Conservation (phyloP, 2,888 invertebrate genomes). For the Eilema depressum region DNA sequence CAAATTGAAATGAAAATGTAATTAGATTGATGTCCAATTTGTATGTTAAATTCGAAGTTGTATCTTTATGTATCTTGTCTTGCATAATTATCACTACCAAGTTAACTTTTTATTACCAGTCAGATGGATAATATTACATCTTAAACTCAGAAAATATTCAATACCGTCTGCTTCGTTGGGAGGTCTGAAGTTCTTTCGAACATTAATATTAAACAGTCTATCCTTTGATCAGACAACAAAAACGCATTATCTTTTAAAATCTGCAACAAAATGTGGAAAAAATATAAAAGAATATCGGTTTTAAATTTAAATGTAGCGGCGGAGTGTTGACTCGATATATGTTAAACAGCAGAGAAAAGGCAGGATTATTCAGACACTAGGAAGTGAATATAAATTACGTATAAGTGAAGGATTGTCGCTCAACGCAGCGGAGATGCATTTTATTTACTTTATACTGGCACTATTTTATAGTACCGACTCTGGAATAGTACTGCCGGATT, state of each 20-base stretch:
- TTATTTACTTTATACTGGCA: constrained; percentile 55
- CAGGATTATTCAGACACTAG: constrained; percentile 66
- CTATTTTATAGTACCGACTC: constrained; percentile 44
- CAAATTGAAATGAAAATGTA: constrained; percentile 29
- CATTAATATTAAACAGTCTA: constrained; percentile 21
- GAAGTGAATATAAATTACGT: constrained; percentile 81
- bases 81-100: constrained; percentile 1
- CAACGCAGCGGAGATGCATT: constrained; percentile 56
- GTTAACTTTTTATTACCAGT: neutral
- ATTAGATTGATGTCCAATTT: constrained; percentile 2
- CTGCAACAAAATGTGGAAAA: constrained; percentile 38
- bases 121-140: neutral
- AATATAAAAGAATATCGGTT: constrained; percentile 54
- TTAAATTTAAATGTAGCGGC: constrained; percentile 65
- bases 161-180: neutral
- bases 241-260: constrained; percentile 23
- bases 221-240: constrained; percentile 15
- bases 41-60: neutral
- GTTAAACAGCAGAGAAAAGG: constrained; percentile 64
- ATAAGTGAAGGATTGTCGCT: constrained; percentile 75
- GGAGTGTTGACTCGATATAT: constrained; percentile 61
- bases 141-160: neutral
- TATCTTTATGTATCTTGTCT: constrained; percentile 1
- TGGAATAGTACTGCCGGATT: constrained; percentile 34
- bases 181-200: neutral